Conservation (phyloP, 2,888 invertebrate species). For the Nematopogon swammerdamellus region DNA sequence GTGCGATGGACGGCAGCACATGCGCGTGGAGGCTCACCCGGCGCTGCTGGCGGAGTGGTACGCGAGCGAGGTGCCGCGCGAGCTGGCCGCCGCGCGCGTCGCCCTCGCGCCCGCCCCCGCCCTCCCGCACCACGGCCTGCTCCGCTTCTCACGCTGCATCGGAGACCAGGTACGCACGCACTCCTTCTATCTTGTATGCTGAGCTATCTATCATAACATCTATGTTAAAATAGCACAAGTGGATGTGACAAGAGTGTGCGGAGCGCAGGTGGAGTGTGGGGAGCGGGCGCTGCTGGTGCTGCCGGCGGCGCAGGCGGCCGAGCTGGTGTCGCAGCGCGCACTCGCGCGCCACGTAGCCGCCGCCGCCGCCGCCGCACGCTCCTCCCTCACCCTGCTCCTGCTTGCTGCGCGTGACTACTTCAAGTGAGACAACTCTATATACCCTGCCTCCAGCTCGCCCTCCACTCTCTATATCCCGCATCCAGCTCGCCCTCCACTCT, state of each 20-base stretch:
- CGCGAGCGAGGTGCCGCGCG: constrained; percentile 21
- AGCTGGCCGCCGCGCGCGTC: constrained; percentile 14
- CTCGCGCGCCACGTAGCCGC: constrained; percentile 18
- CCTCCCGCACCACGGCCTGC: neutral
- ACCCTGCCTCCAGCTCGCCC: constrained; percentile 1
- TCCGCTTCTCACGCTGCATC: constrained; percentile 18
- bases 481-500: too few species aligned
- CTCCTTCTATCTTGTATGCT: too few species aligned
- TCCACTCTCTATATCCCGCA: neutral
- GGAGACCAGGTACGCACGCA: constrained; percentile 18
- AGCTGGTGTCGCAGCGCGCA: constrained; percentile 12
- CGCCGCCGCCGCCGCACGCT: constrained; percentile 15
- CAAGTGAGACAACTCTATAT: constrained; percentile 25
- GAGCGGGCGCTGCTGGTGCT: constrained; percentile 24
- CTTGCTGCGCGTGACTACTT: constrained; percentile 38
- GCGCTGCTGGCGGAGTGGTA: constrained; percentile 26
- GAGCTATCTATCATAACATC: too few species aligned
- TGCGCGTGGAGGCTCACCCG: constrained; percentile 36
- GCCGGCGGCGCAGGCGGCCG: constrained; percentile 16
- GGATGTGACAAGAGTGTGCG: too few species aligned
- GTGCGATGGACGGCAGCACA: too few species aligned
- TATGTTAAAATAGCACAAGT: too few species aligned
- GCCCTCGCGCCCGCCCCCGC: constrained; percentile 18
- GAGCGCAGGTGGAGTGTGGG: neutral
- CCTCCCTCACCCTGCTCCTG: constrained; percentile 32